Evolutionary conservation across 2,888 invertebrate genomes (phyloP), one percentile per base, ranked within the genome.

Genomic region (Micropterix aruncella): DNA sequence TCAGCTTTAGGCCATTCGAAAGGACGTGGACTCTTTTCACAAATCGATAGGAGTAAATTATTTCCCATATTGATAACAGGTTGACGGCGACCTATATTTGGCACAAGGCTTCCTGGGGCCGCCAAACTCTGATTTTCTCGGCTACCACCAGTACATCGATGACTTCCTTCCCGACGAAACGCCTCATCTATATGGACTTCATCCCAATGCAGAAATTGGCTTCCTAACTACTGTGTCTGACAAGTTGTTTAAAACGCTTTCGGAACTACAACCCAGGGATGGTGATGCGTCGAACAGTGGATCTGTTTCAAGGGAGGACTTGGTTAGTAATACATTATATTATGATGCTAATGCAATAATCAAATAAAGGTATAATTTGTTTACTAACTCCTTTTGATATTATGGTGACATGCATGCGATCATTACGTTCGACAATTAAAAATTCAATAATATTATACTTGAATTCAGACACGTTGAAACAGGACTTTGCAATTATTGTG

Each of bases 151-250:
- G 43, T 94, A 93, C 61, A 82, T 95, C 39, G 92, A 93, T 56
- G 87, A 91, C 51, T 76, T 73, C 54, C 63, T 95, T 18, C 94
- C 94, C 0, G 72, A 83, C 0, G 94, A 95, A 65, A 88, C 89
- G 42, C 94, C 95, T 0, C 78, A 84, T 53, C 70, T 95, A 14
- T 95, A 95, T 56, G 94, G 94, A 0, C 68, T 95, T 16, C 94
- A 95, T 65, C 87, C 92, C 0, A 95, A 95, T 60, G 92, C 95
- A 1, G 94, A 95, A 67, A 93, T 95, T 47, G 93, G 93, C 40
- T 92, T 93, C 57, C 66, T 95, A 43, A 92, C 93, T 0, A 81
- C 82, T 0, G 86, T 83, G 0, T 87, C 92, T 0, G 89, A 93
- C 54, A 78, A 80, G 49, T 66, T 95, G 41, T 93, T 94, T 63